These are phyloP conservation scores for Harmothoe impar DNA, from an alignment of 2,888 invertebrate species.

Conservation along the genomic window DNA sequence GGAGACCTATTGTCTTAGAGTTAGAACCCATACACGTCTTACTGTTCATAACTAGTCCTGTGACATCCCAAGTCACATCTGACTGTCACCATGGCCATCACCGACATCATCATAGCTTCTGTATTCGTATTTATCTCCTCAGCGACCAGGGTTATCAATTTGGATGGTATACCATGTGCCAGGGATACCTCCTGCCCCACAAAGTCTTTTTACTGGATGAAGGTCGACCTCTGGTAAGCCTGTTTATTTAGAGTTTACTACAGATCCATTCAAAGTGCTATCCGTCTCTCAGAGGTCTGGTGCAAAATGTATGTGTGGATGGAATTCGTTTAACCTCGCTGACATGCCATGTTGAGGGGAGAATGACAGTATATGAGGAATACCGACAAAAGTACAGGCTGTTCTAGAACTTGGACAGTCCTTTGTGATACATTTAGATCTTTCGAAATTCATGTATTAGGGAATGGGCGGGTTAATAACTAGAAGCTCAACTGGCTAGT, in stretches of 20 bases:
- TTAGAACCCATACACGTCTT: not conserved
- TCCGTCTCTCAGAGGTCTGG: too few species aligned
- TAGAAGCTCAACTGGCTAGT: too few species aligned
- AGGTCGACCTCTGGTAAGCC: not conserved
- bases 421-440: too few species aligned
- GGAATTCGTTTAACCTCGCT: too few species aligned
- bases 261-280: too few species aligned
- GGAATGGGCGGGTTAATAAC: too few species aligned
- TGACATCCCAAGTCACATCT: not conserved
- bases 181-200: not conserved
- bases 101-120: not conserved
- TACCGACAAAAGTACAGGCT: too few species aligned
- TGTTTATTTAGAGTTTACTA: not conserved
- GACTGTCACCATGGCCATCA: slow-evolving; percentile 6
- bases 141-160: not conserved
- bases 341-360: too few species aligned
- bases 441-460: too few species aligned
- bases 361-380: too few species aligned
- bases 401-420: too few species aligned
- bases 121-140: not conserved
- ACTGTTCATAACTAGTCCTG: not conserved
- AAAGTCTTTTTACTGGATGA: slow-evolving; percentile 18
- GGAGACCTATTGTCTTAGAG: not conserved
- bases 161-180: not conserved
- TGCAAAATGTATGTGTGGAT: too few species aligned